Evolutionary conservation across 2,113 vertebrate species (phyloP), one percentile per base, ranked within the genome.

Genomic region (Eurystomus gularis): DNA sequence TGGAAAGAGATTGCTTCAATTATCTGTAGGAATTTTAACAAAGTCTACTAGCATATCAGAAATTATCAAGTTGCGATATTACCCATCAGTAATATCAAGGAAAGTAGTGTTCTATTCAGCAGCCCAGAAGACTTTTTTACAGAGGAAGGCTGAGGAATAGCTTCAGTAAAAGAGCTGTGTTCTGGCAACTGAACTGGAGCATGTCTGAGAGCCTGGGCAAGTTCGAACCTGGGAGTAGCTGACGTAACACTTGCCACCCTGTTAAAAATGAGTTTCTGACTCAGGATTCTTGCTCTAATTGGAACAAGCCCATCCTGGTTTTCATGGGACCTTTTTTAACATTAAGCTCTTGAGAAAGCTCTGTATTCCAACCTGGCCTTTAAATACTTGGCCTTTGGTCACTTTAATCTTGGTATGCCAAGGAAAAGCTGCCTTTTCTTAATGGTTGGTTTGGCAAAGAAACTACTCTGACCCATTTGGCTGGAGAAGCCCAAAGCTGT

Each of bases 361-460:
- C 54, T 57, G 5, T 82, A 80, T 73, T 93, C 73, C 90, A 88
- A 75, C 1, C 5, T 81, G 69, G 26, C 61, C 37, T 35, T 94
- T 71, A 90, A 90, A 57, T 76, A 72, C 29, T 20, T 85, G 58
- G 66, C 75, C 82, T 91, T 93, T 94, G 78, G 93, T 85, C 89
- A 72, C 52, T 87, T 89, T 68, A 60, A 57, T 75, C 77, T 60
- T 70, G 24, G 29, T 58, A 77, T 57, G 33, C 60, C 71, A 92
- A 76, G 54, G 70, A 87, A 66, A 90, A 92, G 66, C 71, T 94
- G 75, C 71, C 51, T 54, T 80, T 94, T 72, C 57, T 72, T 88
- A 96, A 51, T 83, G 49, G 40, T 73, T 93, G 58, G 49, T 82
- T 93, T 95, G 92, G 79, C 87, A 86, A 66, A 62, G 70, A 66